Conservation (phyloP, 2,888 invertebrate genomes). For the Apotomis turbidana region DNA sequence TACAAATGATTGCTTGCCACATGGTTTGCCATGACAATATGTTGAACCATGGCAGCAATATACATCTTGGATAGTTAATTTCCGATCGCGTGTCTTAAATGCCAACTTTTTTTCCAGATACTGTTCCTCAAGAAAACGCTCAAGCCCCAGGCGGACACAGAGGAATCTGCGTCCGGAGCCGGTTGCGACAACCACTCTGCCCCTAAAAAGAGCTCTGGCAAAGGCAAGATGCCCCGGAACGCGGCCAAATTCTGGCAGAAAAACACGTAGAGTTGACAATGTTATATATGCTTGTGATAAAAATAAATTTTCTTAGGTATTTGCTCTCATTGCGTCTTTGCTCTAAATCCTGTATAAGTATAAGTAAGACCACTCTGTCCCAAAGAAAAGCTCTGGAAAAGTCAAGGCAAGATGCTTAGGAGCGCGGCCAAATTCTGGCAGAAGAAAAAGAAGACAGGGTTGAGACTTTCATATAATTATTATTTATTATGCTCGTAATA, state of each 20-base stretch:
- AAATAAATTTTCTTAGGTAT: conserved; percentile 27
- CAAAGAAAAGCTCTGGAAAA: conserved; percentile 89
- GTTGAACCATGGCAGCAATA: too few relatives aligned
- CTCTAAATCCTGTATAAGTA: not conserved
- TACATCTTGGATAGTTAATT: too few relatives aligned
- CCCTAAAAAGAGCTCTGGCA: conserved; percentile 90
- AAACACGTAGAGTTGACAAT: conserved; percentile 63
- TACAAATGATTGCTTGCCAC: too few relatives aligned
- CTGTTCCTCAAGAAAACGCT: conserved; percentile 94
- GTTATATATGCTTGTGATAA: conserved; percentile 19
- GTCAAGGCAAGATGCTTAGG: conserved; percentile 85
- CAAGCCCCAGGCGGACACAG: conserved; percentile 93
- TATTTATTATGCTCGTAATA: not conserved
- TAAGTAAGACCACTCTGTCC: conserved; percentile 64
- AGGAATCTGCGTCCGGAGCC: conserved; percentile 92
- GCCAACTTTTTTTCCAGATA: conserved; percentile 83
- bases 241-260: conserved; percentile 89
- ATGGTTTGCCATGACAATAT: too few relatives aligned
- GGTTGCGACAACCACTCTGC: conserved; percentile 75
- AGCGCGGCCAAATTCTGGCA: conserved; percentile 89
- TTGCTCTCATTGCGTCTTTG: conserved; percentile 15
- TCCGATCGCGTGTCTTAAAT: not conserved
- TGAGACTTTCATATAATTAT: conserved; percentile 19
- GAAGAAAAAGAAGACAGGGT: conserved; percentile 71
- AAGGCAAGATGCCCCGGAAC: conserved; percentile 87